Evolutionary conservation across 2,797 vertebrate species (phyloP).

Genomic region (Argya squamiceps): DNA sequence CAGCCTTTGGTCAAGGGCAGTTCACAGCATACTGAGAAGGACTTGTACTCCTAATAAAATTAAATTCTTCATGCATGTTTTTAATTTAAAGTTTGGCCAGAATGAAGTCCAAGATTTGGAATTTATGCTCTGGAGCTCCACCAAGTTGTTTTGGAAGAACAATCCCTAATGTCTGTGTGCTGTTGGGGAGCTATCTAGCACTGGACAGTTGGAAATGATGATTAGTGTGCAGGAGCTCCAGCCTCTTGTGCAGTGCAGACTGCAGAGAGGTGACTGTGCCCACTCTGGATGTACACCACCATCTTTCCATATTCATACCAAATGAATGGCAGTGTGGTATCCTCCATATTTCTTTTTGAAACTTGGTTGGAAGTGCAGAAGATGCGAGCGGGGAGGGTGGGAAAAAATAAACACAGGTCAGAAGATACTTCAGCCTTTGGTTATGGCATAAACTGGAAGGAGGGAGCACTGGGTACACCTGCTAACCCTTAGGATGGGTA

Average conservation of each 20-base stretch:
- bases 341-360: not conserved
- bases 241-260: not conserved
- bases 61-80: not conserved
- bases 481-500: not conserved
- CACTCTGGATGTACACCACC: not conserved
- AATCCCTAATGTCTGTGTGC: not conserved
- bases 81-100: not conserved
- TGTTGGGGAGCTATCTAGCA: not conserved
- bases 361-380: not conserved
- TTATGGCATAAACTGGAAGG: not conserved
- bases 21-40: not conserved
- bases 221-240: not conserved
- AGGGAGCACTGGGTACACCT: not conserved
- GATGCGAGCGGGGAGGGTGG: not conserved
- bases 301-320: rapidly evolving
- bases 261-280: not conserved
- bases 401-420: not conserved
- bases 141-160: not conserved
- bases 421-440: not conserved
- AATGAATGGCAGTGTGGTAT: not conserved
- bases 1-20: not conserved
- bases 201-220: not conserved
- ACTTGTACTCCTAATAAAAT: not conserved
- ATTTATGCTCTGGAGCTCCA: not conserved
- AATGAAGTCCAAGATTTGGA: not conserved